Conservation (phyloP, 2,888 invertebrate genomes). For the Caenorhabditis sinica region DNA sequence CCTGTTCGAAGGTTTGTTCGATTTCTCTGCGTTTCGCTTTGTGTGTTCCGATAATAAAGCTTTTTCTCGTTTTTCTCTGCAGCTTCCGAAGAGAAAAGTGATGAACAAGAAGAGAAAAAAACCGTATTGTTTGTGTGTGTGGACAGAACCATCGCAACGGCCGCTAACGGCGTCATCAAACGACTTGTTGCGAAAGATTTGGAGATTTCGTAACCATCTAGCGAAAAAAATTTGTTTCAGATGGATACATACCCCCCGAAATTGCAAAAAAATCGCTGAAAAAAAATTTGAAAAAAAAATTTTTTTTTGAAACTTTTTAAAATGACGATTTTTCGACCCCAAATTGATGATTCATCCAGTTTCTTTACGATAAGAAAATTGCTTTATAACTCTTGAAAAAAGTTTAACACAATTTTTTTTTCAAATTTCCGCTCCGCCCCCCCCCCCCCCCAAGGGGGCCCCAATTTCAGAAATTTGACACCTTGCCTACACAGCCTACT, state of each 20-base stretch:
- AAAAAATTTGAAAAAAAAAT: too few relatives aligned
- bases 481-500: background rate
- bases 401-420: background rate
- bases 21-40: conserved; percentile 24
- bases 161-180: too few relatives aligned
- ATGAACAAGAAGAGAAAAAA: background rate
- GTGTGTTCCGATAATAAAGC: conserved; percentile 34
- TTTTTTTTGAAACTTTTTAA: too few relatives aligned
- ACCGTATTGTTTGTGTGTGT: conserved; percentile 26
- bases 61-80: background rate
- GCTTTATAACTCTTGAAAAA: background rate
- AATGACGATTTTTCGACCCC: too few relatives aligned
- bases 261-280: too few relatives aligned
- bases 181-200: too few relatives aligned
- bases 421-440: background rate
- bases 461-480: background rate
- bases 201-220: too few relatives aligned
- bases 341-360: background rate
- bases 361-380: conserved; percentile 6
- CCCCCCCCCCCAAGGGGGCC: background rate
- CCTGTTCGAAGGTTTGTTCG: conserved; percentile 28
- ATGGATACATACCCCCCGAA: too few relatives aligned
- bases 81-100: background rate
- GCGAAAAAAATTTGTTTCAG: too few relatives aligned
- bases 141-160: background rate